Percentiles rank a stretch among this genome's conserved stretches.
phyloP scores from a whole-genome alignment of 1,140 invertebrate species.

The Lysiphlebus fabarum region DNA sequence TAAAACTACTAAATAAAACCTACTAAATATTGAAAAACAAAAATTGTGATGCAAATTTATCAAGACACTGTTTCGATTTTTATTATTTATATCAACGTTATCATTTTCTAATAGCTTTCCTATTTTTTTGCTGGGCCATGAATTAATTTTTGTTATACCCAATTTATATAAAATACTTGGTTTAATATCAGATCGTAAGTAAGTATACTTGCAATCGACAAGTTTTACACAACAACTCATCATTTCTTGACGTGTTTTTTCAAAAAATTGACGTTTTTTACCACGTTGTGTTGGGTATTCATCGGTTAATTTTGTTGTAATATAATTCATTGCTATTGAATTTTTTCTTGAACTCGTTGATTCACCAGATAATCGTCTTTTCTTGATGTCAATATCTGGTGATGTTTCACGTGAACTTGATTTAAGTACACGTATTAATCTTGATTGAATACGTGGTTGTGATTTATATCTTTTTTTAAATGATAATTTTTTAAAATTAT shows the following conservation, averaged over 20 bases:
- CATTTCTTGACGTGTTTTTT: not conserved
- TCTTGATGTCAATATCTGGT: not conserved
- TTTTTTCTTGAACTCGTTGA: constrained; percentile 1
- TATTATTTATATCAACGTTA: no score
- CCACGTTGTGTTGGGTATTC: not conserved
- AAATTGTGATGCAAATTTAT: no score
- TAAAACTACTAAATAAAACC: no score
- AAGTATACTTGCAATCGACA: not conserved
- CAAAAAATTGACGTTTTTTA: not conserved
- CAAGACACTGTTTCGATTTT: no score
- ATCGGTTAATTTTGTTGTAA: not conserved
- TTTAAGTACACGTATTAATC: constrained; percentile 1
- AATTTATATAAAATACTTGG: not conserved
- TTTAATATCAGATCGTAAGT: not conserved
- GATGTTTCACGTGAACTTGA: constrained; percentile 5
- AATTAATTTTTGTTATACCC: constrained; percentile 4
- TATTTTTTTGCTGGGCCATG: not conserved
- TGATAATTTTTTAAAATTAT: not conserved
- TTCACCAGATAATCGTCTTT: not conserved
- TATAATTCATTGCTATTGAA: no score
- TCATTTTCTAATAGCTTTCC: no score
- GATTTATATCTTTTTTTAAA: not conserved
- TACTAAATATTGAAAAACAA: no score
- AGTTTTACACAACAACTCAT: constrained; percentile 1
- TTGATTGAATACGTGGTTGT: not conserved